Base-by-base conservation (phyloP, 2,888 invertebrate genomes). In the Eugnorisma glareosa region DNA sequence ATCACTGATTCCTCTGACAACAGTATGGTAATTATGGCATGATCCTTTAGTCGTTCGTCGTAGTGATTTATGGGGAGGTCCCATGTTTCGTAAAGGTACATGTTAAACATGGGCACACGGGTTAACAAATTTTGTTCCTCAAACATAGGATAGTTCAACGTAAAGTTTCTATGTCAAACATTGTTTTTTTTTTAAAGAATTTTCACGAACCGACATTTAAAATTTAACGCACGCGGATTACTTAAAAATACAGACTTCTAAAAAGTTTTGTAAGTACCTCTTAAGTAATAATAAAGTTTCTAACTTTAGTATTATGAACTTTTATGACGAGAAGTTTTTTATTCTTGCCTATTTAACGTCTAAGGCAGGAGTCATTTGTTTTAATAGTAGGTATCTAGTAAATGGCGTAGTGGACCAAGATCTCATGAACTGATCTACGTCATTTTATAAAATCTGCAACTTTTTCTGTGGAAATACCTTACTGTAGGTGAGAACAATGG, bases 321-420 rank as follows among this genome's bases (percentile, higher is more conserved):
- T 83, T 83, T 82, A 86, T 86, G 71, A 67, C 59, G 37, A n/a
- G 66, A 86, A 86, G 45, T 86, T 82, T 86, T 78, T 86, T 86
- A 77, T 51, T 59, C 31, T 83, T 37, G 40, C 69, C 63, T 67
- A 64, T 82, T 73, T 76, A 70, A 85, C 35, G 63, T 85, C 67
- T 28, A 35, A 54, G 51, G 57, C 31, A 63, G 24, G 6, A 85
- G 67, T 40, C 21, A 43, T 61, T 72, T 81, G 35, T 40, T 75
- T 71, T 72, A 48, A 79, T 64, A 24, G 35, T 21, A 66, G 81
- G 24, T 37, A 21, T 48, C n/a, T 8, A 24, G 35, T 59, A 43
- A n/a, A 13, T 72, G 10, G 24, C 8, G 24, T 57, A 28, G 13
- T n/a, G 51, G n/a, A 11, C 11, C 11, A n/a, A 4, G 54, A 54